These are phyloP conservation scores for Oncorhynchus clarkii DNA, from an alignment of 2,113 vertebrate genomes.

Conservation along the genomic window DNA sequence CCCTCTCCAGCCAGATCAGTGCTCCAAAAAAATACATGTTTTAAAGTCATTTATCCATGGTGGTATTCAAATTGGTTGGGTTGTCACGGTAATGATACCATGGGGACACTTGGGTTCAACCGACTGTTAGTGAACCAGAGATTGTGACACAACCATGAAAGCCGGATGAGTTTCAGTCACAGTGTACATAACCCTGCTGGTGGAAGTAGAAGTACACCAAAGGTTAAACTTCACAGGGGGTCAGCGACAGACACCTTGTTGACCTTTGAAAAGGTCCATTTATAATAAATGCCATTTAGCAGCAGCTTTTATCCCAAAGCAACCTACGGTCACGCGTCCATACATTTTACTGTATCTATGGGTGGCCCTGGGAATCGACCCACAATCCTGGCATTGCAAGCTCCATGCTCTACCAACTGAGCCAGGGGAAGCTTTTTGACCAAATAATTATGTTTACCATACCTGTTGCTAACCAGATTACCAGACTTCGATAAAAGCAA, in stretches of 20 bases:
- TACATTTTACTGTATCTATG: too few species aligned
- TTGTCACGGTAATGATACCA: neutral
- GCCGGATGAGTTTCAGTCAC: neutral
- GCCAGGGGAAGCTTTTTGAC: neutral
- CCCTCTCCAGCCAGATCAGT: neutral
- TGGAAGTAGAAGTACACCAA: neutral
- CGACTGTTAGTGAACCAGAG: neutral
- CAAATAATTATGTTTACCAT: neutral
- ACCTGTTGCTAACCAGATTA: conserved; percentile 1
- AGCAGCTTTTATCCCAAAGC: too few species aligned
- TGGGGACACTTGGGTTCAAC: neutral
- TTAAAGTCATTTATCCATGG: neutral
- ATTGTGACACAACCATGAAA: neutral
- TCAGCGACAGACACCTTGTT: conserved; percentile 2
- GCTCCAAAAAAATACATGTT: neutral
- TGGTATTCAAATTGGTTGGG: neutral
- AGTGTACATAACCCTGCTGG: neutral
- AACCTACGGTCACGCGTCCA: too few species aligned
- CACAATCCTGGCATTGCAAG: too few species aligned
- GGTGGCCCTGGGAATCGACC: neutral
- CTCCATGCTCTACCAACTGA: too few species aligned
- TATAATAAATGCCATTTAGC: neutral
- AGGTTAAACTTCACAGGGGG: conserved; percentile 19
- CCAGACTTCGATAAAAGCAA: neutral
- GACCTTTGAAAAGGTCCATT: conserved; percentile 31